These are phyloP conservation scores for Progne subis DNA, from an alignment of 2,113 vertebrate genomes.

Conservation along the genomic window DNA sequence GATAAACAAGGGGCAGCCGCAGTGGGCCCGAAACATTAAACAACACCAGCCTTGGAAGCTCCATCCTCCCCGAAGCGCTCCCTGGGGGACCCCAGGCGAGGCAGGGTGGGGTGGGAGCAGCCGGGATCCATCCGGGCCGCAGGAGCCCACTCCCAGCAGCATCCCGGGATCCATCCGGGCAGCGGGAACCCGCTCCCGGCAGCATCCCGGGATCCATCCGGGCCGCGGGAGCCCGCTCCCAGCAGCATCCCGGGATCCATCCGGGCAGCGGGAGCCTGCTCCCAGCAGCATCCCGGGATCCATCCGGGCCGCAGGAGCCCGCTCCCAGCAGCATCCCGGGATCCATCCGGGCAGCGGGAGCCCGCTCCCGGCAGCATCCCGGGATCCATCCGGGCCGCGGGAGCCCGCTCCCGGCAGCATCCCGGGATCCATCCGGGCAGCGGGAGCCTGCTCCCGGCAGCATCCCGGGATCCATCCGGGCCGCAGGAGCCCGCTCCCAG, in stretches of 20 bases:
- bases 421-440: neutral
- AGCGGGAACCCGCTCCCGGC: too few species aligned
- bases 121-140: neutral
- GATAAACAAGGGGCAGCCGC: neutral
- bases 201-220: neutral
- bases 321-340: neutral
- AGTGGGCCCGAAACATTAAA: neutral
- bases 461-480: neutral
- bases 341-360: neutral
- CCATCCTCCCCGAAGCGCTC: neutral
- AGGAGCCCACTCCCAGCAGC: too few species aligned
- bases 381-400: neutral
- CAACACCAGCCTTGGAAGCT: rapidly evolving
- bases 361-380: too few species aligned
- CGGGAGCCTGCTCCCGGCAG: too few species aligned
- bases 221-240: too few species aligned
- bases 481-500: too few species aligned
- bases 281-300: neutral
- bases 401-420: too few species aligned
- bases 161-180: neutral
- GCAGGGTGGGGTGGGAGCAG: too few species aligned
- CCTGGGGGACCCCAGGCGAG: too few species aligned
- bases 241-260: neutral
- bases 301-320: neutral
- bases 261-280: too few species aligned